Evolutionary conservation across 2,113 vertebrate species (phyloP), one percentile per base, ranked within the genome.

Genomic region (Actinemys pallida): DNA sequence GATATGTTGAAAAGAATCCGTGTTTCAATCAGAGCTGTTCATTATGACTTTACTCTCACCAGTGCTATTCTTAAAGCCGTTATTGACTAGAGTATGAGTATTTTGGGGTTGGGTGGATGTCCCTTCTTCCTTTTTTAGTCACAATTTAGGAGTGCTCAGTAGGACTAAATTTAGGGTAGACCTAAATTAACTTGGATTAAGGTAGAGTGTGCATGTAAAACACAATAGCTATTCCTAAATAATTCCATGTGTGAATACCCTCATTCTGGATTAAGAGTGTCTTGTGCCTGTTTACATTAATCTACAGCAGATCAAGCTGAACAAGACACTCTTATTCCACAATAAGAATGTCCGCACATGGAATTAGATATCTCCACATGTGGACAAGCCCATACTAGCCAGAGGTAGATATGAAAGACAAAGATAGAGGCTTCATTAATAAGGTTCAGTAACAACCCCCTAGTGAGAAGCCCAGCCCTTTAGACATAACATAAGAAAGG

Each of bases 401-500:
- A 35, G 24, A 90, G 88, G 16, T 47, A 87, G n/a, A 42, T 72
- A 27, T 4, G 25, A 56, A 86, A 39, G 75, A 5, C 31, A 7
- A 19, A 69, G 62, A n/a, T 72, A 72, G n/a, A 72, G 19, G 1
- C n/a, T 86, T 65, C 12, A 45, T 56, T 83, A 80, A 17, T 5
- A 2, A 1, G 2, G 76, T 52, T 5, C 3, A 65, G 88, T 69
- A 25, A 65, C 6, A 4, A 83, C 84, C 49, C 19, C 79, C 11
- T 84, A 45, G 84, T 65, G 27, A 93, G 59, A 81, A 69, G 13
- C 20, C 27, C 35, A 86, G 3, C 19, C 53, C n/a, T 72, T n/a
- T 39, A 45, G 65, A 84, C 1, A 0, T 65, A 4, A 1, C 10
- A 88, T 59, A 25, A 49, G 54, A 94, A 4, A 45, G 65, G 10